phyloP scores from a whole-genome alignment of 2,888 invertebrate species.

The Pachydiplax longipennis region DNA sequence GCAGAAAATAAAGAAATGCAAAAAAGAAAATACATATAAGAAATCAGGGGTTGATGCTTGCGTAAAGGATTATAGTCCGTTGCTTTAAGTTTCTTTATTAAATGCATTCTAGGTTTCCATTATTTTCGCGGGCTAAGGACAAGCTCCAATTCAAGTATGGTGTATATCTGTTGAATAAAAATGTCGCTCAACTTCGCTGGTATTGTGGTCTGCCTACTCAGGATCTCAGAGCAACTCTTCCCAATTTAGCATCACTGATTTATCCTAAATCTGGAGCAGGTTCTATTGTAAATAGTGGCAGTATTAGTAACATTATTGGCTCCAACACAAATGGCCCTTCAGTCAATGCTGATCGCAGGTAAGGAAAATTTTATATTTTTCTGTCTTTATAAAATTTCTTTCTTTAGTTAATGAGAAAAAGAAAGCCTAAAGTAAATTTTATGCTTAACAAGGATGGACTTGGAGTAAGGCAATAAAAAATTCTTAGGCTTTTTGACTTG shows the following conservation, averaged over 20 bases:
- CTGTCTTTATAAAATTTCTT: not conserved
- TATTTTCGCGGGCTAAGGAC: conserved; percentile 81
- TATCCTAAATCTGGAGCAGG: conserved; percentile 55
- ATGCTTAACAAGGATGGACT: no score
- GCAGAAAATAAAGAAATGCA: no score
- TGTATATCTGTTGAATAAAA: conserved; percentile 91
- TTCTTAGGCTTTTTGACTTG: no score
- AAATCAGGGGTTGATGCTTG: no score
- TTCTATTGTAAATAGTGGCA: not conserved
- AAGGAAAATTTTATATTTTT: not conserved
- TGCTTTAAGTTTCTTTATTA: no score
- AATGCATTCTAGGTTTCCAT: conserved; percentile 72
- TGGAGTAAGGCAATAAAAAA: no score
- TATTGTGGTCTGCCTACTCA: conserved; percentile 75
- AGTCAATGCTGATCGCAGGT: not conserved
- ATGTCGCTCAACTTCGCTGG: conserved; percentile 89
- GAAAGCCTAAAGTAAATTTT: no score
- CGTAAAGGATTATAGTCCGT: no score
- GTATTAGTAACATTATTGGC: not conserved
- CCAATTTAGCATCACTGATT: conserved; percentile 73
- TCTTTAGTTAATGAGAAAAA: no score
- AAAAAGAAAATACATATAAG: no score
- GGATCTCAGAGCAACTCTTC: conserved; percentile 78
- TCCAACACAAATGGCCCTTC: not conserved
- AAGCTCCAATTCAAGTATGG: conserved; percentile 85